Evolutionary conservation across 1,140 invertebrate genomes (phyloP), one percentile per base, ranked within the genome.

Genomic region (Saccostrea glomerata): DNA sequence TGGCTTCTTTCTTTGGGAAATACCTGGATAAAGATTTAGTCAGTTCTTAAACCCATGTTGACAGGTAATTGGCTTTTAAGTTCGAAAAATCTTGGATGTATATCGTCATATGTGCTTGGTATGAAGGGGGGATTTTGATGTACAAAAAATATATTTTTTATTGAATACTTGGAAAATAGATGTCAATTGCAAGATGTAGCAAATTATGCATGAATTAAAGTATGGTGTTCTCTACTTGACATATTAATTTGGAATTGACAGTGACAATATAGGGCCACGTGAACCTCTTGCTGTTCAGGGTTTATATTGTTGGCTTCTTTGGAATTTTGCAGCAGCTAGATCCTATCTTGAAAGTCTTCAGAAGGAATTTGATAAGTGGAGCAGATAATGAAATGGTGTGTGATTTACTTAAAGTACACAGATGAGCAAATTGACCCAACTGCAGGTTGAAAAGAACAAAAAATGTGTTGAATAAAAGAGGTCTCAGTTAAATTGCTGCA

Each of bases 11-110:
- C 23, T 77, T 77, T 77, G 25, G 25, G 25, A 36, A 77, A 77
- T 30, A 77, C 70, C 70, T 15, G 70, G 70, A 77, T 77, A 25
- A 47, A 77, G 70, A 77, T 77, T 66, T 66, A 66, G 60, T 66
- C 20, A 20, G 60, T 23, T 20, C 20, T 66, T 77, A 77, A 77
- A 36, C 70, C 25, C 70, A 40, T 13, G 23, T 77, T 77, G 70
- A 77, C 70, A 77, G 70, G 70, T 77, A 77, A 77, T 77, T 77
- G 70, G 70, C 23, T 25, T 77, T 77, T 15, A 77, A 77, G 15
- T 77, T 77, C 30, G 25, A 9, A 77, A 30, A 11, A 47, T 47
- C 47, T 47, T 47, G 47, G 47, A 9, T 6, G 47, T 47, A 47
- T 47, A 47, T 47, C 47, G 47, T 6, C 47, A 47, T 47, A 47